These are phyloP conservation scores for Pegoplata infirma DNA, from an alignment of 2,888 invertebrate species.

Conservation along the genomic window DNA sequence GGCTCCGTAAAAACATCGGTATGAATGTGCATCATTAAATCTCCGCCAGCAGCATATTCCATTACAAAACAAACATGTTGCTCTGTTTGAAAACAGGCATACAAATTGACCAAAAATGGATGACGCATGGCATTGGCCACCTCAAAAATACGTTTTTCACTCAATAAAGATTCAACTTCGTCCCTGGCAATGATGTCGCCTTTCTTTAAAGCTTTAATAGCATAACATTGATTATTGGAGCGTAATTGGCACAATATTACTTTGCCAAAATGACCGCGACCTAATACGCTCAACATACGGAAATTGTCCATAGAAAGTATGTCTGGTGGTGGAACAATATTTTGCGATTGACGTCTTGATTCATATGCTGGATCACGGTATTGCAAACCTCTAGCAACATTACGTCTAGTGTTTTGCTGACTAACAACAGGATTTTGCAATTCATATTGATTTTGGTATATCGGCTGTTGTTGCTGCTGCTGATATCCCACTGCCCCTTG, in stretches of 20 bases:
- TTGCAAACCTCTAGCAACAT: slow-evolving; percentile 81
- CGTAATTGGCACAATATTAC: slow-evolving; percentile 97
- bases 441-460: slow-evolving; percentile 78
- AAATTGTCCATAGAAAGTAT: slow-evolving; percentile 95
- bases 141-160: slow-evolving; percentile 99
- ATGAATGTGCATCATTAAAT: slow-evolving; percentile 99
- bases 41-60: slow-evolving; percentile 99
- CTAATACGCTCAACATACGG: slow-evolving; percentile 95
- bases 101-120: slow-evolving; percentile 99
- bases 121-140: slow-evolving; percentile 98
- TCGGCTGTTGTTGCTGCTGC: too few species aligned
- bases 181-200: slow-evolving; percentile 99
- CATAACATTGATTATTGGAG: slow-evolving; percentile 94
- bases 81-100: slow-evolving; percentile 99
- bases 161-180: slow-evolving; percentile 98
- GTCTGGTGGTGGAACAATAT: too few species aligned
- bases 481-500: too few species aligned
- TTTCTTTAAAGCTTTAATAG: slow-evolving; percentile 99
- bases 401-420: slow-evolving; percentile 66
- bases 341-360: too few species aligned
- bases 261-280: slow-evolving; percentile 99
- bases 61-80: slow-evolving; percentile 99
- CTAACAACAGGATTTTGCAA: slow-evolving; percentile 69
- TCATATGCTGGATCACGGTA: slow-evolving; percentile 86
- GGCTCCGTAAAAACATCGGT: slow-evolving; percentile 99